A percentile compares a stretch with the other conserved stretches of the same genome.
Evolutionary conservation across 2,113 vertebrate genomes (phyloP).

Genomic region (Cyanistes caeruleus): DNA sequence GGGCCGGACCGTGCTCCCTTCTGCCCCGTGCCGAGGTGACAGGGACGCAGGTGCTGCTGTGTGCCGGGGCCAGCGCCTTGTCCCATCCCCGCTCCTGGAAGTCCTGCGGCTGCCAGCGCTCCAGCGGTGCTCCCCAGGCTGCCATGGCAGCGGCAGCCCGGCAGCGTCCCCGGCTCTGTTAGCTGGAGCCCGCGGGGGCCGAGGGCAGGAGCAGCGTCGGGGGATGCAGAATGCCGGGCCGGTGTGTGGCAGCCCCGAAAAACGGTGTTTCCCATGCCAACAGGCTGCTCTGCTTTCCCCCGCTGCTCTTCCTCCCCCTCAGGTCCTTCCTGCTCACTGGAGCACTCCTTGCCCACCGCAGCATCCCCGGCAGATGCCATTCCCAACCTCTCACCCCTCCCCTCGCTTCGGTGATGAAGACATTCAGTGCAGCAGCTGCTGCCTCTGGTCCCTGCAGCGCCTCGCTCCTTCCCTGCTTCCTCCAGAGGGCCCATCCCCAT

Average conservation of each 20-base stretch:
- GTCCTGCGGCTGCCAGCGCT: accelerated
- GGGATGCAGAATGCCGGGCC: neutral
- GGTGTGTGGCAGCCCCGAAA: neutral
- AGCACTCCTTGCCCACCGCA: neutral
- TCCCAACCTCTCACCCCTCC: neutral
- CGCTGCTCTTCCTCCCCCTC: neutral
- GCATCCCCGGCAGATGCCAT: neutral
- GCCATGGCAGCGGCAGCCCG: accelerated
- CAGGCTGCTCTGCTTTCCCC: neutral
- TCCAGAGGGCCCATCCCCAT: accelerated
- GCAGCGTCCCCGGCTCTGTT: neutral
- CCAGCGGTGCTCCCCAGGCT: neutral
- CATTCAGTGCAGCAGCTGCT: neutral
- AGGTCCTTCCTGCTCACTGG: neutral
- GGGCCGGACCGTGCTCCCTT: neutral
- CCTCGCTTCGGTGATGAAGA: neutral
- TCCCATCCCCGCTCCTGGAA: accelerated
- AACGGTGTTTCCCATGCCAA: neutral
- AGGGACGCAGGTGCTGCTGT: accelerated
- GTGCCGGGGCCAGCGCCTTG: accelerated
- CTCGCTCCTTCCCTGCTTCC: neutral
- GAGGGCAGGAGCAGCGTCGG: neutral
- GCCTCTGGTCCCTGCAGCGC: neutral
- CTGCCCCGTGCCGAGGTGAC: neutral
- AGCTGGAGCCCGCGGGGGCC: accelerated